A percentile compares a stretch with the other conserved stretches of the same genome.
These are phyloP conservation scores for Acleris emargana DNA, from an alignment of 2,888 invertebrate species.

Conservation along the genomic window DNA sequence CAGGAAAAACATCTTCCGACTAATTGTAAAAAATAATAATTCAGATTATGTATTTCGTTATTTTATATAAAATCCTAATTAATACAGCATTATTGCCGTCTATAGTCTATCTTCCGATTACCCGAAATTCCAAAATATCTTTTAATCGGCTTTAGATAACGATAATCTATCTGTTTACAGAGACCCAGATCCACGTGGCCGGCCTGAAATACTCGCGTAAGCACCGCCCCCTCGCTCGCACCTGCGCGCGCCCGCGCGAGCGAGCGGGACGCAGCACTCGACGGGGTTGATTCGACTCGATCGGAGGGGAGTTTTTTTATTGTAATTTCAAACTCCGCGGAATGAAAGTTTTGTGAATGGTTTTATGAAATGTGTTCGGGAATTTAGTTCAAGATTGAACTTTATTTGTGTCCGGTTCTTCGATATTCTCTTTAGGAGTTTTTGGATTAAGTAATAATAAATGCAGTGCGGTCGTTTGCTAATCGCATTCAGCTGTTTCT, in stretches of 20 bases:
- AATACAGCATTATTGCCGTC: too few species aligned
- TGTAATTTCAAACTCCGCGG: slow-evolving; percentile 6
- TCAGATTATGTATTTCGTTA: too few species aligned
- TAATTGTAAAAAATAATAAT: too few species aligned
- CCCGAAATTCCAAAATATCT: not conserved
- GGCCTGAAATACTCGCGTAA: slow-evolving; percentile 30
- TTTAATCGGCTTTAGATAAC: slow-evolving; percentile 3
- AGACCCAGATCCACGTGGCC: slow-evolving; percentile 28
- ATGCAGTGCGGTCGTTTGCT: too few species aligned
- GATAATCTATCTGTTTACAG: slow-evolving; percentile 28
- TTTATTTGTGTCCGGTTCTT: too few species aligned
- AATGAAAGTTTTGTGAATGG: slow-evolving; percentile 1
- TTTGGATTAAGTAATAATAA: too few species aligned
- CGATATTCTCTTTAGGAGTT: too few species aligned
- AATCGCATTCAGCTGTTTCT: too few species aligned
- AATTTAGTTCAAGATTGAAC: not conserved
- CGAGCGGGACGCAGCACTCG: slow-evolving; percentile 13
- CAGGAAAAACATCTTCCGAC: too few species aligned
- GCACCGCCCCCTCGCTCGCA: slow-evolving; percentile 14
- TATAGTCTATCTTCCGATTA: not conserved
- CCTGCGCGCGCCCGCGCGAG: not conserved
- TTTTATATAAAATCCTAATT: too few species aligned
- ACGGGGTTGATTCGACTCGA: slow-evolving; percentile 18
- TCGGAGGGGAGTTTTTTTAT: slow-evolving; percentile 14
- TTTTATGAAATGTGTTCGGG: not conserved